Evolutionary conservation across 23 tunicate genomes (phyloP), one percentile per base, ranked within the genome.

Genomic region (Corella eumyota): DNA sequence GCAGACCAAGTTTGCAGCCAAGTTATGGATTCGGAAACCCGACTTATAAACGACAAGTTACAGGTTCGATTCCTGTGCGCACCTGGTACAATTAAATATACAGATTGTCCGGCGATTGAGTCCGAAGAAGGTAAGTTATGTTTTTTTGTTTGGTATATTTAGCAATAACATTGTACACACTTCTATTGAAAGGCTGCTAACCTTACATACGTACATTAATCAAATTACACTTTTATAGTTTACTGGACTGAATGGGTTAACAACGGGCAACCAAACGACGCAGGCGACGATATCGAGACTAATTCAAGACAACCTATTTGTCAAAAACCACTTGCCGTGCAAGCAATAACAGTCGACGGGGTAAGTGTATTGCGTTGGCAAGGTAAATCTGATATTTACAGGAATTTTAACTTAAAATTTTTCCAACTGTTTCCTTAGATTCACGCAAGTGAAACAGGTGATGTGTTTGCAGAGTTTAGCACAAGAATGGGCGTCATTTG

Each of bases 31-130:
- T 58, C 72, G 2, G 73, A 90, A 56, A 63, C 69, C 7, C 52
- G 77, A 45, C 26, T 44, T 11, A 46, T 73, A 32, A 64, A 65
- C 34, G 73, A 55, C n/a, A 36, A 58, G 48, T 29, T 67, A 11
- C 94, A 75, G 52, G 82, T 90, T 20, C 72, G 97, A 47, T 90
- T 70, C 54, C 67, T 56, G 32, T 90, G 97, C 67, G 66, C 73
- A 15, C 68, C 71, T 15, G 95, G 95, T 20, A 67, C 67, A 4
- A 79, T 73, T 32, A 61, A 34, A 25, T 35, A 34, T 33, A 66
- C 67, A 13, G 90, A 90, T 53, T 78, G 37, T 47, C 97, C 97
- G 13, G 67, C 65, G 11, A 61, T 66, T 20, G 48, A 52, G 21
- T 71, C 86, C 15, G 82, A 90, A n/a, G 68, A 66, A 33, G 51